phyloP scores from a whole-genome alignment of 2,888 invertebrate species.

The Acronicta aceris region DNA sequence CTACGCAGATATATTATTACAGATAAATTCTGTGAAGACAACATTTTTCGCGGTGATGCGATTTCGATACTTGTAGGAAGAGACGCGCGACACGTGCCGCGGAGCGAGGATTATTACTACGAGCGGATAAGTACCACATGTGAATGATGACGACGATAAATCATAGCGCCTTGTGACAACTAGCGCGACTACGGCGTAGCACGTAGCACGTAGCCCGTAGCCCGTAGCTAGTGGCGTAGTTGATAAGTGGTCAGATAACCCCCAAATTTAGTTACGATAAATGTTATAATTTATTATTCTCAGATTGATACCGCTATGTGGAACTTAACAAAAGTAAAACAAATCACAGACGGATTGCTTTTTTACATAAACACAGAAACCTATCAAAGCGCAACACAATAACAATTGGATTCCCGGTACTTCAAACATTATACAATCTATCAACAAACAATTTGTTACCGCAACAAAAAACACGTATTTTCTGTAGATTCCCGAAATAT shows the following conservation, averaged over 20 bases:
- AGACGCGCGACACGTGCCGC: background rate
- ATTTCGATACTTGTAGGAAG: background rate
- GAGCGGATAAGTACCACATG: background rate
- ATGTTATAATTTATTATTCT: no score
- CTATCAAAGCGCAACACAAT: background rate
- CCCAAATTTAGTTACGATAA: background rate
- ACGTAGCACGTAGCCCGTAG: background rate
- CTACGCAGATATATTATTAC: no score
- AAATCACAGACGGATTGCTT: no score
- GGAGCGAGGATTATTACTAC: no score
- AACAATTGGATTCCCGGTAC: background rate
- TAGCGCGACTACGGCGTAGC: background rate
- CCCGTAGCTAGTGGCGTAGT: background rate
- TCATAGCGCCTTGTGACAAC: background rate
- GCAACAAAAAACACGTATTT: slow-evolving; percentile 1
- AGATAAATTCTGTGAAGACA: background rate
- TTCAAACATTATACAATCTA: background rate
- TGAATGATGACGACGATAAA: background rate
- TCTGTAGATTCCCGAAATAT: background rate
- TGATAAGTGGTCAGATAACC: background rate
- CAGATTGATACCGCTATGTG: no score
- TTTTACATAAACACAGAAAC: background rate
- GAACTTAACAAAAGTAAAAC: no score
- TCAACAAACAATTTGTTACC: slow-evolving; percentile 2
- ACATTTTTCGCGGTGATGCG: background rate